Percentiles rank a stretch among this genome's conserved stretches.
phyloP scores from a whole-genome alignment of 2,888 invertebrate species.

The Pheosia gnoma region DNA sequence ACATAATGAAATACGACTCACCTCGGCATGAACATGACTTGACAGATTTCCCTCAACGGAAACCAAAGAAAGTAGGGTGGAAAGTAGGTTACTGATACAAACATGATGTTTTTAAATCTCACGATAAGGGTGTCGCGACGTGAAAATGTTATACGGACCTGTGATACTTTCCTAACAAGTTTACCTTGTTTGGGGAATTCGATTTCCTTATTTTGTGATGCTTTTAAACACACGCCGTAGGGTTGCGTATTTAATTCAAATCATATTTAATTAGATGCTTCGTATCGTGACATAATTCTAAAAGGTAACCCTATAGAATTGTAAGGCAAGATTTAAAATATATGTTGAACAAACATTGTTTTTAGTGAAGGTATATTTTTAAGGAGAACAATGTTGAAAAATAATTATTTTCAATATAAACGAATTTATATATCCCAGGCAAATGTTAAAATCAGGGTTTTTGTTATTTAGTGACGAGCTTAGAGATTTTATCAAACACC shows the following conservation, averaged over 20 bases:
- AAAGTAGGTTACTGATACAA: constrained; percentile 33
- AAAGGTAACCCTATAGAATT: not conserved
- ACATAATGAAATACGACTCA: not conserved
- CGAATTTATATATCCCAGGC: too few species aligned
- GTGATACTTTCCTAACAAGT: constrained; percentile 35
- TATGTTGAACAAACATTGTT: not conserved
- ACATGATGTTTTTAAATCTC: constrained; percentile 37
- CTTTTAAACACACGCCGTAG: constrained; percentile 32
- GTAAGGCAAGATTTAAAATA: not conserved
- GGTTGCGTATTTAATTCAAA: constrained; percentile 13
- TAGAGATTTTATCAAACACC: too few species aligned
- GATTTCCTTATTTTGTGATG: constrained; percentile 35
- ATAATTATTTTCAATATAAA: too few species aligned
- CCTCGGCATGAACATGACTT: not conserved
- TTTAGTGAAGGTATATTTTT: too few species aligned
- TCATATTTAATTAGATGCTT: not conserved
- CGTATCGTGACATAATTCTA: not conserved
- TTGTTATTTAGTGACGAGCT: too few species aligned
- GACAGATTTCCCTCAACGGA: not conserved
- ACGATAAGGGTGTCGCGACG: constrained; percentile 29
- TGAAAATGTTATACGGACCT: constrained; percentile 37
- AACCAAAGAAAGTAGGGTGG: constrained; percentile 19
- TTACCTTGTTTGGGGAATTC: constrained; percentile 21
- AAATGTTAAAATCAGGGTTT: too few species aligned
- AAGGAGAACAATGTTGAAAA: too few species aligned